Percentiles rank a stretch among this genome's conserved stretches.
Conservation (phyloP, 2,113 vertebrate species). For the Vidua macroura region DNA sequence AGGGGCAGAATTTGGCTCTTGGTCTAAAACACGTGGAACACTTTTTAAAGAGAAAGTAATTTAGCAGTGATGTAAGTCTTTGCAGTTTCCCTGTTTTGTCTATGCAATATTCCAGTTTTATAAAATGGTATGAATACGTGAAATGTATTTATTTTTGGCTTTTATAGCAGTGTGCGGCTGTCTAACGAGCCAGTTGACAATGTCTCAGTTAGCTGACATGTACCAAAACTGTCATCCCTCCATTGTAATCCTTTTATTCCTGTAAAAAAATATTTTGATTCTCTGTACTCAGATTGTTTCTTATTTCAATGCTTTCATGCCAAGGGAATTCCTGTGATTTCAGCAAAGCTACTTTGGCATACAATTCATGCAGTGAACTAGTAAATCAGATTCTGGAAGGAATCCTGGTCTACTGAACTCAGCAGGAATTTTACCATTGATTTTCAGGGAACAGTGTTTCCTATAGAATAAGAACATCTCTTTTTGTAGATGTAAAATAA, state of each 20-base stretch:
- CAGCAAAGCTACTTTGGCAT: background rate
- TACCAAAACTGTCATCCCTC: background rate
- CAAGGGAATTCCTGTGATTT: background rate
- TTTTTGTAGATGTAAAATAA: background rate
- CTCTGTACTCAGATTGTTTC: background rate
- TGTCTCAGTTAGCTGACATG: background rate
- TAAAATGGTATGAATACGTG: background rate
- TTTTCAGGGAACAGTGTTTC: background rate
- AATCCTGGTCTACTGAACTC: background rate
- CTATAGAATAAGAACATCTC: background rate
- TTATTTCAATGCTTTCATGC: background rate
- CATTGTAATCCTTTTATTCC: background rate
- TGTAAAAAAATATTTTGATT: background rate
- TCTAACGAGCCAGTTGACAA: background rate
- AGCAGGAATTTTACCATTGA: background rate
- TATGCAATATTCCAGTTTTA: background rate
- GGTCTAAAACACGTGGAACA: background rate
- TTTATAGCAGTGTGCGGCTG: background rate
- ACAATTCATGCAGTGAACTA: background rate
- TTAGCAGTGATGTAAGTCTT: constrained; percentile 6
- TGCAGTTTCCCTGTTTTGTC: background rate
- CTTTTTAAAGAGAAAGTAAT: background rate
- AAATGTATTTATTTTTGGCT: background rate
- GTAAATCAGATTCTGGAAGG: background rate
- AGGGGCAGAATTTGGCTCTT: constrained; percentile 20